These are phyloP conservation scores for Pardosa pseudoannulata DNA, from an alignment of 2,888 invertebrate genomes.

Conservation along the genomic window DNA sequence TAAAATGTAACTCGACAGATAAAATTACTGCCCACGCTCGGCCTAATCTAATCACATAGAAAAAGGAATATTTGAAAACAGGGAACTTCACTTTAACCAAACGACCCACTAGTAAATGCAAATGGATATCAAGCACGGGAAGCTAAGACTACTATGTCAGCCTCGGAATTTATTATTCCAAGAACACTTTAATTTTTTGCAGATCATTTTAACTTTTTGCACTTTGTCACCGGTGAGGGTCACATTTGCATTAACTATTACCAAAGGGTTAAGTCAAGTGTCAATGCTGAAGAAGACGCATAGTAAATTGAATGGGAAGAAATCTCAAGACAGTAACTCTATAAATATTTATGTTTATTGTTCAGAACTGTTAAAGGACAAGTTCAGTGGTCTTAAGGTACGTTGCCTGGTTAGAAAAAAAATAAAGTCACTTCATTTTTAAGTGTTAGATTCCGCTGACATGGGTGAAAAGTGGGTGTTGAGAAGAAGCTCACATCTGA, in stretches of 20 bases:
- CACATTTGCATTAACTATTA: conserved; percentile 43
- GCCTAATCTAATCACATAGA: background rate
- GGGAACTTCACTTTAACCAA: background rate
- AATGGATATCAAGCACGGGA: background rate
- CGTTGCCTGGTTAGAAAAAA: background rate
- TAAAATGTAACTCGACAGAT: background rate
- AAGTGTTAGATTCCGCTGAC: too few species aligned
- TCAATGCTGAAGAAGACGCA: conserved; percentile 45
- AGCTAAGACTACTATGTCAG: conserved; percentile 27
- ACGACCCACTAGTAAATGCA: background rate
- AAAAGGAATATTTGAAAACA: background rate
- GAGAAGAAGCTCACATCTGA: too few species aligned
- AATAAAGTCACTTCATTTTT: too few species aligned
- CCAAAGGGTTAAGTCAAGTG: conserved; percentile 34
- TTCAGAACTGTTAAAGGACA: conserved; percentile 4
- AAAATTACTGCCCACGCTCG: background rate
- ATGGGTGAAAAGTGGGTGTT: too few species aligned
- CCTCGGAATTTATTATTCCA: conserved; percentile 36
- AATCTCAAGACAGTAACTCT: conserved; percentile 29
- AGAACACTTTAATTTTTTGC: conserved; percentile 32
- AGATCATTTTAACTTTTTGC: conserved; percentile 30
- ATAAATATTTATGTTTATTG: conserved; percentile 64
- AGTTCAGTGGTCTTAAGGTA: conserved; percentile 28
- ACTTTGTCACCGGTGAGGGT: conserved; percentile 29
- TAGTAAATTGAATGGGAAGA: conserved; percentile 34